Percentiles rank a stretch among this genome's conserved stretches.
Conservation (phyloP, 2,888 invertebrate species). For the Tenthredo distinguenda region DNA sequence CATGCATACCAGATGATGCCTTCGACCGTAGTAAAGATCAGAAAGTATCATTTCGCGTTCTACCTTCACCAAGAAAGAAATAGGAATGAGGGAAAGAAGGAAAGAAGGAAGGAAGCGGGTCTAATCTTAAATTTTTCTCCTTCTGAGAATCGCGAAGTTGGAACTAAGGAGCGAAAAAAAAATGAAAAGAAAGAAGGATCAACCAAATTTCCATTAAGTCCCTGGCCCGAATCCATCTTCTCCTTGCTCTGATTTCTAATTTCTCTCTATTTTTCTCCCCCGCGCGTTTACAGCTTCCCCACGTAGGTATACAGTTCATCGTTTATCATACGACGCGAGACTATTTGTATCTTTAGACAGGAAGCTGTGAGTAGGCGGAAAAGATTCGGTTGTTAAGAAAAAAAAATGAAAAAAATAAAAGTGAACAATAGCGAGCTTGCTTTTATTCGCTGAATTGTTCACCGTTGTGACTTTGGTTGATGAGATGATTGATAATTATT, state of each 20-base stretch:
- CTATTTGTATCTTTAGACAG: slow-evolving; percentile 29
- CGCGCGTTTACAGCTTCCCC: background rate
- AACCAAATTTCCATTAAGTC: slow-evolving; percentile 10
- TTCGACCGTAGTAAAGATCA: slow-evolving; percentile 8
- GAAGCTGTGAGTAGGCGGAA: slow-evolving; percentile 38
- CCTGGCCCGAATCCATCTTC: background rate
- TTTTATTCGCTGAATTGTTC: slow-evolving; percentile 37
- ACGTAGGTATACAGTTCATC: background rate
- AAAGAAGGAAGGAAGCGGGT: background rate
- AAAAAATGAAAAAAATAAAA: background rate
- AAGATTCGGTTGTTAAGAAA: slow-evolving; percentile 8
- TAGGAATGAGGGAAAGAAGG: background rate
- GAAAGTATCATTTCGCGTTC: slow-evolving; percentile 24
- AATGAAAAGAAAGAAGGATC: background rate
- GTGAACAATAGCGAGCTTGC: background rate
- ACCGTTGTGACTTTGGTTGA: background rate
- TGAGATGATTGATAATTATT: slow-evolving; percentile 4
- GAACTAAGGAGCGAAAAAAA: background rate
- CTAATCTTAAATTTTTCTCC: background rate
- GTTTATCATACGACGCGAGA: slow-evolving; percentile 13
- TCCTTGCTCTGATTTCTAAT: background rate
- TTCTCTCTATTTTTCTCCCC: background rate
- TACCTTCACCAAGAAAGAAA: background rate
- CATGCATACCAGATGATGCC: slow-evolving; percentile 41
- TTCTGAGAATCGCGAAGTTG: background rate